Percentiles rank a stretch among this genome's conserved stretches.
Evolutionary conservation across 2,888 invertebrate genomes (phyloP).

Genomic region (Spisula subtruncata): DNA sequence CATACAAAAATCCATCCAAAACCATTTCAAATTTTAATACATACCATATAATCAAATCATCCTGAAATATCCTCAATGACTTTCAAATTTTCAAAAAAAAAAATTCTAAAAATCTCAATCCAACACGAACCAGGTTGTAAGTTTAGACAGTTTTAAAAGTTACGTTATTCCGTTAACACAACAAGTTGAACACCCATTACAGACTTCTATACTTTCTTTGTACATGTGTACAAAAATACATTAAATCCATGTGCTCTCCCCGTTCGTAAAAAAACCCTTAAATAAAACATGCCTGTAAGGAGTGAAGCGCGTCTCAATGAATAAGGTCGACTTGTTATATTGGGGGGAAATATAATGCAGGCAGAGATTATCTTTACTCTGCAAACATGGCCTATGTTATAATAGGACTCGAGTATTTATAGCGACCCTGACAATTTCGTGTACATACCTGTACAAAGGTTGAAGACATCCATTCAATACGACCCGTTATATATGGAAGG

Average conservation of each 20-base stretch:
- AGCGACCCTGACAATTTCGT: conserved; percentile 10
- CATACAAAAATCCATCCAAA: no score
- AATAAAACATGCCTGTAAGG: not conserved
- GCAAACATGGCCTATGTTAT: conserved; percentile 37
- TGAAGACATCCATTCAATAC: not conserved
- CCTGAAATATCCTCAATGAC: no score
- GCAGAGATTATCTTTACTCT: conserved; percentile 27
- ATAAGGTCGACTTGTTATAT: not conserved
- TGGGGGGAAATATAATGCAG: not conserved
- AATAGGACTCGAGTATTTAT: conserved; percentile 37
- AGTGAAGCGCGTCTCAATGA: not conserved
- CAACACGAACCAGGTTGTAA: no score
- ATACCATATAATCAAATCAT: no score
- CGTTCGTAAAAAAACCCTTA: not conserved
- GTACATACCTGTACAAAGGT: conserved; percentile 36
- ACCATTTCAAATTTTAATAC: no score
- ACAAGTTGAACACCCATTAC: no score
- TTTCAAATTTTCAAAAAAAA: no score
- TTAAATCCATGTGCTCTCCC: conserved; percentile 2
- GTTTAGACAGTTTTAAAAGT: no score
- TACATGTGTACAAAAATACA: not conserved
- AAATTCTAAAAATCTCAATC: no score
- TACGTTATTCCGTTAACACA: no score
- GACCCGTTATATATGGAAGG: conserved; percentile 1
- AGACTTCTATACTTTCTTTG: no score